A percentile compares a stretch with the other conserved stretches of the same genome.
phyloP scores from a whole-genome alignment of 1,140 invertebrate genomes.

The Thaumetopoea pityocampa region DNA sequence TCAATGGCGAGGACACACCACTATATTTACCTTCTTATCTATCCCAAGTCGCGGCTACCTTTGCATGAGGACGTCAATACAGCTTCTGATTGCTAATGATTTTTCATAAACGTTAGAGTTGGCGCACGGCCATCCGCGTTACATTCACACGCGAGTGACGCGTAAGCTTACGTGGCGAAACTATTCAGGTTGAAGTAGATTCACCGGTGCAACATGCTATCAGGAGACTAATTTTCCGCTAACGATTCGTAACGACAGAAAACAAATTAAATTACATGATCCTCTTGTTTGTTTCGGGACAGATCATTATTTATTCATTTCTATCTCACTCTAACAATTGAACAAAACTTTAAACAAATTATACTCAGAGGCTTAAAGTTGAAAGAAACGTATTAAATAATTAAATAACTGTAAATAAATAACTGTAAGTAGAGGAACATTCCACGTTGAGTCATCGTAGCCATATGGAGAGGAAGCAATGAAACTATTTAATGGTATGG shows the following conservation, averaged over 20 bases:
- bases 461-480: slow-evolving; percentile 47
- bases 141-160: slow-evolving; percentile 13
- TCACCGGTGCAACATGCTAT: not conserved
- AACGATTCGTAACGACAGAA: not conserved
- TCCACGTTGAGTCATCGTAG: slow-evolving; percentile 41
- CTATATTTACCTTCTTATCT: slow-evolving; percentile 57
- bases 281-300: too few species aligned
- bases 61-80: slow-evolving; percentile 29
- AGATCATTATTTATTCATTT: too few species aligned
- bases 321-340: too few species aligned
- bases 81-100: slow-evolving; percentile 12
- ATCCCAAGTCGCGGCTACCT: slow-evolving; percentile 26
- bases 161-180: slow-evolving; percentile 11
- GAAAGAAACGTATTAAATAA: too few species aligned
- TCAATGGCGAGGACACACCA: slow-evolving; percentile 67
- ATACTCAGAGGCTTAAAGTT: too few species aligned
- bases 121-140: slow-evolving; percentile 26
- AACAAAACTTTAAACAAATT: too few species aligned
- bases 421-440: too few species aligned
- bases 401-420: too few species aligned
- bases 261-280: too few species aligned
- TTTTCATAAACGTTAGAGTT: slow-evolving; percentile 17
- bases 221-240: too few species aligned
- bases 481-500: slow-evolving; percentile 37
- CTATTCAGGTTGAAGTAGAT: slow-evolving; percentile 1